A percentile compares a stretch with the other conserved stretches of the same genome.
These are phyloP conservation scores for Nannoperca obscura DNA, from an alignment of 2,797 vertebrate species.

Conservation along the genomic window DNA sequence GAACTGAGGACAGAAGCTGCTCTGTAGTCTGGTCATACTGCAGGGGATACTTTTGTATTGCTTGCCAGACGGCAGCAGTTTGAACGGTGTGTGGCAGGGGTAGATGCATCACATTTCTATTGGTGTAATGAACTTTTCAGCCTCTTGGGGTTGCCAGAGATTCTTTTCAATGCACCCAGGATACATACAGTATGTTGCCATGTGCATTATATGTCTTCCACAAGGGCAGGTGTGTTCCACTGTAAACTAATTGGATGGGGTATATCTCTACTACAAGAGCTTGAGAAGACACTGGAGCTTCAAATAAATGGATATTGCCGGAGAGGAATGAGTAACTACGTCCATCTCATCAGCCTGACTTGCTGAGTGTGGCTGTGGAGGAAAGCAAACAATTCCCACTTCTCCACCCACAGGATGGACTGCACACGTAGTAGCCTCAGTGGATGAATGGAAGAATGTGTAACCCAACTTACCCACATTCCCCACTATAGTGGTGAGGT, in stretches of 20 bases:
- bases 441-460: constrained; percentile 1
- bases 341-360: neutral
- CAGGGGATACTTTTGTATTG: no score
- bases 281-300: neutral
- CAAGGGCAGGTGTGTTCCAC: no score
- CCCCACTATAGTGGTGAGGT: constrained; percentile 86
- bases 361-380: neutral
- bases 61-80: no score
- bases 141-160: neutral
- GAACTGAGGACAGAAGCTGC: no score
- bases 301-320: neutral
- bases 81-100: no score
- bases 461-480: constrained; percentile 84
- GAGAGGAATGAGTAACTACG: neutral
- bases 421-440: neutral
- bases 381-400: neutral
- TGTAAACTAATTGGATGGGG: neutral
- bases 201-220: neutral
- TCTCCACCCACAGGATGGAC: constrained; percentile 1
- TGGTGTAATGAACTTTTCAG: neutral
- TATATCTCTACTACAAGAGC: neutral
- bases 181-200: neutral
- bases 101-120: neutral
- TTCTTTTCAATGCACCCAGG: neutral
- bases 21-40: no score